These are phyloP conservation scores for Heliconius ismenius DNA, from an alignment of 2,888 invertebrate genomes.

Conservation along the genomic window DNA sequence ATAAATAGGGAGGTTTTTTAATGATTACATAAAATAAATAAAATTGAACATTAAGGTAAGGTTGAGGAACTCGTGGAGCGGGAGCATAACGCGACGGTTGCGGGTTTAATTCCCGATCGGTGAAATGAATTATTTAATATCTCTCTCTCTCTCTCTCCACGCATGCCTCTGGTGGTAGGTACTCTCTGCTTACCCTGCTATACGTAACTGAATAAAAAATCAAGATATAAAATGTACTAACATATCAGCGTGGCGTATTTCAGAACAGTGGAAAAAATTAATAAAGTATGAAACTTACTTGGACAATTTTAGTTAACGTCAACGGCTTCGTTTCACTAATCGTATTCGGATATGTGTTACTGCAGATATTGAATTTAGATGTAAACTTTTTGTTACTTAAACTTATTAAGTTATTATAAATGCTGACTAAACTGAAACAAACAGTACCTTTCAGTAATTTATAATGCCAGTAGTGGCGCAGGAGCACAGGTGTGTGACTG, in stretches of 20 bases:
- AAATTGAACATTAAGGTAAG: neutral
- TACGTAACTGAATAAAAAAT: too few species aligned
- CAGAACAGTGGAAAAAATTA: neutral
- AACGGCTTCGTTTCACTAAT: slow-evolving; percentile 87
- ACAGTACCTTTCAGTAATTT: neutral
- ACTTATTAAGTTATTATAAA: slow-evolving; percentile 83
- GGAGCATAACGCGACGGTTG: too few species aligned
- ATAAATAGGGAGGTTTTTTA: neutral
- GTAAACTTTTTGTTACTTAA: slow-evolving; percentile 82
- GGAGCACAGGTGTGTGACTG: too few species aligned
- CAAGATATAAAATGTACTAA: too few species aligned
- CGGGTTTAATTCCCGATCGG: too few species aligned
- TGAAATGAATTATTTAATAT: too few species aligned
- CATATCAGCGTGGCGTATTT: too few species aligned
- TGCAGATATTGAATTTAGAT: slow-evolving; percentile 84
- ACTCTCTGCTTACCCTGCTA: too few species aligned
- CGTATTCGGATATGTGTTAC: slow-evolving; percentile 88
- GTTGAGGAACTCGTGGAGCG: too few species aligned
- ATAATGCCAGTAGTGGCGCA: too few species aligned
- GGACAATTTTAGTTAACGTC: slow-evolving; percentile 87
- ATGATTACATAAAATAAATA: neutral
- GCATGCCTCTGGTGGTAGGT: too few species aligned
- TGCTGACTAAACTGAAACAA: slow-evolving; percentile 82
- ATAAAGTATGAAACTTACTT: slow-evolving; percentile 71
- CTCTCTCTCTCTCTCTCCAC: too few species aligned